phyloP scores from a whole-genome alignment of 2,113 vertebrate genomes.

The Gasterosteus aculeatus region DNA sequence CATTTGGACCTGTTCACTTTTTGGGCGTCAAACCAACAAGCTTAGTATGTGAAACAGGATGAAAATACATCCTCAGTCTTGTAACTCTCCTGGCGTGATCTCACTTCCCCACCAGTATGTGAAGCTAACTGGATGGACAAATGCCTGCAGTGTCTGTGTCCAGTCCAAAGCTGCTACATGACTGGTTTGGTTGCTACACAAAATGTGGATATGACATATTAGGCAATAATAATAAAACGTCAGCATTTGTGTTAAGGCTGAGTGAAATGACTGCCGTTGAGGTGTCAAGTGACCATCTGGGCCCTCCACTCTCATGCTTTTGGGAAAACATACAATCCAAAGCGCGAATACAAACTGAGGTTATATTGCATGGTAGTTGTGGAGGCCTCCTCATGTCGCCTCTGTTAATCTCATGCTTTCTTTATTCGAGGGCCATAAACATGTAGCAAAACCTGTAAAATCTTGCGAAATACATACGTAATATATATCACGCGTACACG shows the following conservation, averaged over 20 bases:
- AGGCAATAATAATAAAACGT: slow-evolving; percentile 6
- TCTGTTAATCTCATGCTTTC: slow-evolving; percentile 8
- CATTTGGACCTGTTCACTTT: slow-evolving; percentile 28
- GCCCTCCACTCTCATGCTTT: slow-evolving; percentile 7
- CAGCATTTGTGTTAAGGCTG: slow-evolving; percentile 6
- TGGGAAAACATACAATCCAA: background rate
- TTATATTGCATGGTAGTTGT: background rate
- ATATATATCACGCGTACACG: no score
- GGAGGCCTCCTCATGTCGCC: background rate
- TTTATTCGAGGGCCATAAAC: background rate
- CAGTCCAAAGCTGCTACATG: slow-evolving; percentile 28
- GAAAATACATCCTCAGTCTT: background rate
- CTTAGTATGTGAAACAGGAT: background rate
- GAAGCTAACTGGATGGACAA: slow-evolving; percentile 39
- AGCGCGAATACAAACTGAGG: background rate
- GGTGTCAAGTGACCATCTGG: slow-evolving; percentile 18
- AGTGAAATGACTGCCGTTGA: slow-evolving; percentile 11
- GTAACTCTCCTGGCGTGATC: slow-evolving; percentile 28
- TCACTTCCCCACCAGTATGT: slow-evolving; percentile 24
- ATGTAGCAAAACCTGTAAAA: background rate
- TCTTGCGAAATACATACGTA: no score
- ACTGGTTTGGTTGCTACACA: slow-evolving; percentile 13
- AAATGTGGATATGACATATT: slow-evolving; percentile 8
- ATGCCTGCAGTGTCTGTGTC: slow-evolving; percentile 7
- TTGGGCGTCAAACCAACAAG: slow-evolving; percentile 63